phyloP scores from a whole-genome alignment of 2,113 vertebrate genomes.

The Stictonetta naevosa region DNA sequence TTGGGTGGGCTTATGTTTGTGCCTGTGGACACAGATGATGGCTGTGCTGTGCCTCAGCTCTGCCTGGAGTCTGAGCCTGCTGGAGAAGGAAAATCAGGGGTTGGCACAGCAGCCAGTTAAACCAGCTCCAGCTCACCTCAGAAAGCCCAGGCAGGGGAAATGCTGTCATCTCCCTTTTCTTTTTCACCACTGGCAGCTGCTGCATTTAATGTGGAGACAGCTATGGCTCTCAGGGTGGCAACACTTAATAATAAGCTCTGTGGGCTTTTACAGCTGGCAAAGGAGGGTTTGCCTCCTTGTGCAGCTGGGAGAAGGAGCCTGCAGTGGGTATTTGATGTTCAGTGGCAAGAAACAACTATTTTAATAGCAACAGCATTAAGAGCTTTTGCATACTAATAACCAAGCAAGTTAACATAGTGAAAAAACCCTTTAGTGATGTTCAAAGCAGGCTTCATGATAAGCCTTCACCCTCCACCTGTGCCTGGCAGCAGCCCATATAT shows the following conservation, averaged over 20 bases:
- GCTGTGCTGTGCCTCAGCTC: neutral
- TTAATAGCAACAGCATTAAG: neutral
- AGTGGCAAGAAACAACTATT: neutral
- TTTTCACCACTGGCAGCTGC: neutral
- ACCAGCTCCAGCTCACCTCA: neutral
- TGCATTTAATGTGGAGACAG: neutral
- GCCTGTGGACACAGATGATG: neutral
- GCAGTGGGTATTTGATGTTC: neutral
- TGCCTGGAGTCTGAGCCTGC: neutral
- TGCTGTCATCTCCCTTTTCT: neutral
- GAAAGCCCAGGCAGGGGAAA: neutral
- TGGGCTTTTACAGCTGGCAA: neutral
- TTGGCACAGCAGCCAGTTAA: neutral
- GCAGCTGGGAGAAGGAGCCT: neutral
- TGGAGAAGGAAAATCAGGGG: neutral
- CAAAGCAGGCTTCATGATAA: neutral
- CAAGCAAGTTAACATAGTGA: neutral
- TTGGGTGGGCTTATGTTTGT: neutral
- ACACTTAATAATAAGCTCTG: neutral
- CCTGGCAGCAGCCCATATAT: neutral
- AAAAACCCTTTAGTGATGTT: neutral
- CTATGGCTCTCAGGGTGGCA: neutral
- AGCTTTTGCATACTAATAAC: neutral
- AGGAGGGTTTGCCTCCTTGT: neutral
- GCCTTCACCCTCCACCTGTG: rapidly evolving